Evolutionary conservation across 2,113 vertebrate genomes (phyloP).

Genomic region (Lepisosteus osseus): DNA sequence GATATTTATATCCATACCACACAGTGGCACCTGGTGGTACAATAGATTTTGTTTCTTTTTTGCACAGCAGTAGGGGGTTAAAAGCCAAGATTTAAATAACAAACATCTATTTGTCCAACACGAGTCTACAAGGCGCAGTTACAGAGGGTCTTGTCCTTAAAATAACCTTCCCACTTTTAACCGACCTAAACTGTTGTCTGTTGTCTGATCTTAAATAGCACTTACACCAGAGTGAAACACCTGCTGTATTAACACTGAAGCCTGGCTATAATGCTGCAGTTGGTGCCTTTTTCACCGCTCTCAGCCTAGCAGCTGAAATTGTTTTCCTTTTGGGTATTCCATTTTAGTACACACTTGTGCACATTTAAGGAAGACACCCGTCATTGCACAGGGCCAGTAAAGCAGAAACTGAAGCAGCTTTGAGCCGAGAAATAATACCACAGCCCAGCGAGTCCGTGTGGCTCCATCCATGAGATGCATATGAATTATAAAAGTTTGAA

Average conservation of each 20-base stretch:
- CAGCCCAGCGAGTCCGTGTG: slow-evolving; percentile 63
- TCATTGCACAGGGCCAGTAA: neutral
- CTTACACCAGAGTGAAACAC: slow-evolving; percentile 8
- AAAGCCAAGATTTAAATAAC: too few relatives aligned
- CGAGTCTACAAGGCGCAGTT: neutral
- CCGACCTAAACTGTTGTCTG: too few relatives aligned
- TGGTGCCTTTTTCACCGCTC: neutral
- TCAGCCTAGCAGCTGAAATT: neutral
- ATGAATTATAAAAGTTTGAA: slow-evolving; percentile 90
- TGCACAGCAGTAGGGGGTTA: neutral
- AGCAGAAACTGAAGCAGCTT: neutral
- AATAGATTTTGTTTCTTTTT: too few relatives aligned
- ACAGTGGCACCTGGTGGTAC: slow-evolving; percentile 16
- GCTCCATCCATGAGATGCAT: slow-evolving; percentile 73
- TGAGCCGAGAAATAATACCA: slow-evolving; percentile 47
- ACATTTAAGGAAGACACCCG: neutral
- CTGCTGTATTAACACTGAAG: neutral
- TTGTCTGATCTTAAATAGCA: slow-evolving; percentile 31
- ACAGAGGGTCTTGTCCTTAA: too few relatives aligned
- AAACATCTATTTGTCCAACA: neutral
- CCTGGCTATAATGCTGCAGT: neutral
- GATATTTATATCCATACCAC: neutral
- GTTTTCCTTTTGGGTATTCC: neutral
- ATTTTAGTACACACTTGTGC: neutral
- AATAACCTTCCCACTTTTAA: too few relatives aligned